phyloP scores from a whole-genome alignment of 2,797 vertebrate species.

The Nyctalus aviator region DNA sequence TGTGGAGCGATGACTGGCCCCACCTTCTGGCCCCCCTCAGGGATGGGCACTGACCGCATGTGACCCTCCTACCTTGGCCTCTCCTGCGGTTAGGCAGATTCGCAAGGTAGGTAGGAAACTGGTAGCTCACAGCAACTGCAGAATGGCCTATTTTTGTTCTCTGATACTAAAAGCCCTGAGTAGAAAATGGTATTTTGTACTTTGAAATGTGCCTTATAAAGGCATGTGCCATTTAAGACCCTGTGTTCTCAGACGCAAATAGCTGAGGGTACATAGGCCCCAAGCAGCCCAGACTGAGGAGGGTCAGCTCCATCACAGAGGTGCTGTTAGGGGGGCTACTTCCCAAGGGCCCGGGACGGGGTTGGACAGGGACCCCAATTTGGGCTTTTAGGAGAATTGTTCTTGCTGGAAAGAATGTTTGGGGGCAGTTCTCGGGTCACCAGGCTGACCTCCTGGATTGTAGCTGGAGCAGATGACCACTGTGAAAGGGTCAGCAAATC shows the following conservation, averaged over 20 bases:
- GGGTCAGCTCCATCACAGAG: background rate
- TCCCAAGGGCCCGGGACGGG: background rate
- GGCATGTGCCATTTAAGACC: background rate
- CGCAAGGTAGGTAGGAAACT: slow-evolving; percentile 25
- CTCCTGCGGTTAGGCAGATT: background rate
- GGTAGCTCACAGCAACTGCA: background rate
- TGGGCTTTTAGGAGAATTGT: slow-evolving; percentile 1
- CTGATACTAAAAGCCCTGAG: slow-evolving; percentile 23
- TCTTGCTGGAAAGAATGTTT: background rate
- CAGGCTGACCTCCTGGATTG: slow-evolving; percentile 41
- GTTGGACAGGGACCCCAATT: background rate
- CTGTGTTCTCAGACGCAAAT: background rate
- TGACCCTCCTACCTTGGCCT: background rate
- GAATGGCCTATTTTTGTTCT: slow-evolving; percentile 14
- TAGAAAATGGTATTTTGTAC: slow-evolving; percentile 54
- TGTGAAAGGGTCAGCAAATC: slow-evolving; percentile 54
- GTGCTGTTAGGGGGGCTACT: background rate
- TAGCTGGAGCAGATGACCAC: slow-evolving; percentile 50
- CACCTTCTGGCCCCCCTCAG: slow-evolving; percentile 40
- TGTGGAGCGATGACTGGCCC: background rate
- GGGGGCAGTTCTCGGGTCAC: slow-evolving; percentile 27
- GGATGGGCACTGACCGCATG: background rate
- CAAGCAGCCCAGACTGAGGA: background rate
- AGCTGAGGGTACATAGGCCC: background rate
- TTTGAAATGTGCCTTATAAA: slow-evolving; percentile 52